These are phyloP conservation scores for Heliconius hermathena DNA, from an alignment of 1,140 invertebrate genomes.

Conservation along the genomic window DNA sequence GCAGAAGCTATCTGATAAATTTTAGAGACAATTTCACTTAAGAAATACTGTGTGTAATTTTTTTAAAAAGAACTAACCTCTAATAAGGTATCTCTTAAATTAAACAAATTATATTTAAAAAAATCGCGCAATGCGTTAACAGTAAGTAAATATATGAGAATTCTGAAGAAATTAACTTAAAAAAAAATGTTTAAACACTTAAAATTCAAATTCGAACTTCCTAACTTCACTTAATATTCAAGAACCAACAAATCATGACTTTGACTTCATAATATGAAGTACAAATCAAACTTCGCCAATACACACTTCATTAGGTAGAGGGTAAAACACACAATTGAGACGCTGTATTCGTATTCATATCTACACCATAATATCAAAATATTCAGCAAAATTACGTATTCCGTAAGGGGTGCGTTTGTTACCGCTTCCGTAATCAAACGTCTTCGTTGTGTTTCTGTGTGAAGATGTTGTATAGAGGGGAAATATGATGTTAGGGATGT, in stretches of 20 bases:
- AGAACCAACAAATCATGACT: neutral
- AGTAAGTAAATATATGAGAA: no score
- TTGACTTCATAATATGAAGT: neutral
- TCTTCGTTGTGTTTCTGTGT: neutral
- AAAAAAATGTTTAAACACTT: no score
- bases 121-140: no score
- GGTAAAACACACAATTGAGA: constrained; percentile 28
- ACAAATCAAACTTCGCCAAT: constrained; percentile 10
- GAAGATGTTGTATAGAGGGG: neutral
- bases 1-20: no score
- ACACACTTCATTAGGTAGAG: constrained; percentile 25
- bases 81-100: no score
- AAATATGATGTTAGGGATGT: neutral
- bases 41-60: no score
- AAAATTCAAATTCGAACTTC: no score
- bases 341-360: constrained; percentile 40
- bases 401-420: constrained; percentile 32
- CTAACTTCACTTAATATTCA: neutral
- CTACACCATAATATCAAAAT: constrained; percentile 23
- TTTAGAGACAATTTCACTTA: no score
- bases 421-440: constrained; percentile 51
- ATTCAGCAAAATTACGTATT: constrained; percentile 42
- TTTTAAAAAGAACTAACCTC: no score
- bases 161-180: no score
- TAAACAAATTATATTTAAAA: no score